A percentile compares a stretch with the other conserved stretches of the same genome.
These are phyloP conservation scores for Melanotaenia maccullochi DNA, from an alignment of 2,797 vertebrate species.

Conservation along the genomic window DNA sequence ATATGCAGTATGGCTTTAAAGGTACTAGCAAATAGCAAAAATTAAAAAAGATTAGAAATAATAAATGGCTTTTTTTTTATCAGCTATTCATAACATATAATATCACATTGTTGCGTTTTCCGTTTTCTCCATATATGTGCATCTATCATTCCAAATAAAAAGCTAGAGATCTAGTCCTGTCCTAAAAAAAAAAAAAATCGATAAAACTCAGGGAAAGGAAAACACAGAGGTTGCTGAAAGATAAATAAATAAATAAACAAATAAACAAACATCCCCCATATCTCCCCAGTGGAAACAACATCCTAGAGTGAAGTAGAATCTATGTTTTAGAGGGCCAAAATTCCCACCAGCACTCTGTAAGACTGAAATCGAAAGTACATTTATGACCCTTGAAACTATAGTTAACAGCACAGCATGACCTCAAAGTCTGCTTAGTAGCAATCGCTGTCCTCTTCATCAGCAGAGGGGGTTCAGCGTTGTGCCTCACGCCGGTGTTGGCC, in stretches of 20 bases:
- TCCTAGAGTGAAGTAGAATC: neutral
- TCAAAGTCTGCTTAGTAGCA: neutral
- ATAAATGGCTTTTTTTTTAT: neutral
- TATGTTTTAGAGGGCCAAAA: neutral
- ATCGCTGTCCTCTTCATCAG: neutral
- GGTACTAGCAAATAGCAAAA: neutral
- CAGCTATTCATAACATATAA: neutral
- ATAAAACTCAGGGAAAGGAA: neutral
- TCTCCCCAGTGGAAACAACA: neutral
- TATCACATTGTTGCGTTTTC: neutral
- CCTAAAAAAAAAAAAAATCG: neutral
- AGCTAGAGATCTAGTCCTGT: neutral
- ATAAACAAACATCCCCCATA: neutral
- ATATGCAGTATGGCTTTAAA: neutral
- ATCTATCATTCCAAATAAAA: neutral
- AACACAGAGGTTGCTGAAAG: neutral
- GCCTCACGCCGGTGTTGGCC: neutral
- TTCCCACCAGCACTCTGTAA: neutral
- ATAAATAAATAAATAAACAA: too few species aligned
- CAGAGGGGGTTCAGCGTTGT: neutral
- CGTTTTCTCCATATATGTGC: neutral
- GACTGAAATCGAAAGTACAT: slow-evolving; percentile 12
- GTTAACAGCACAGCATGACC: neutral
- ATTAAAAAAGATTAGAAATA: neutral
- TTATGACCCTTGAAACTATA: slow-evolving; percentile 8